phyloP scores from a whole-genome alignment of 2,888 invertebrate genomes.

The Sylvicola fuscatus region DNA sequence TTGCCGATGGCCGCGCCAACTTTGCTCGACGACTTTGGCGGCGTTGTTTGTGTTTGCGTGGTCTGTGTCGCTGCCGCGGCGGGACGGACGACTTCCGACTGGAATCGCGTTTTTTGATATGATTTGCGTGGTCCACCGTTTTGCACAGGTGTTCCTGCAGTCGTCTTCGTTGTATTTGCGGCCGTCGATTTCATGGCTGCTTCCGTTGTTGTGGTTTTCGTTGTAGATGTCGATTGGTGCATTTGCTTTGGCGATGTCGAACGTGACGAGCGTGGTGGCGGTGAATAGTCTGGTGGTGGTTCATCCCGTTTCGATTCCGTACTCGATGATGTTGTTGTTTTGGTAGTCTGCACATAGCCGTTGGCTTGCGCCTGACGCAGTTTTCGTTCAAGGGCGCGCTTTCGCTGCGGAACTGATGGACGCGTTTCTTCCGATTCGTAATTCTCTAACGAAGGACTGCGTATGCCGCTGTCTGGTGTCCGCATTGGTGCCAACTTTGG shows the following conservation, averaged over 20 bases:
- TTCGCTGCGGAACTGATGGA: conserved; percentile 44
- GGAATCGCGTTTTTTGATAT: conserved; percentile 53
- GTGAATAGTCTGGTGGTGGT: conserved; percentile 52
- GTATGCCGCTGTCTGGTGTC: conserved; percentile 11
- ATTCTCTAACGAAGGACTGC: conserved; percentile 9
- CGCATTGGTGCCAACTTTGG: conserved; percentile 21
- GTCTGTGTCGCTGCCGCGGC: conserved; percentile 16
- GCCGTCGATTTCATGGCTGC: background rate
- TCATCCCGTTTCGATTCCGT: conserved; percentile 30
- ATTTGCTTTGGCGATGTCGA: conserved; percentile 19
- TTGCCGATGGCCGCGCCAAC: conserved; percentile 50
- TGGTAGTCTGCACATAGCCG: too few relatives aligned
- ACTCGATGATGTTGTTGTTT: conserved; percentile 16
- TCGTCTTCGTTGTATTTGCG: background rate
- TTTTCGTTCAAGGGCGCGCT: conserved; percentile 34
- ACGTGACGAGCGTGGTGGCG: conserved; percentile 27
- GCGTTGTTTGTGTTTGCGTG: conserved; percentile 21
- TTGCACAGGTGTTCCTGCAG: conserved; percentile 26
- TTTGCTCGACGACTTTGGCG: conserved; percentile 21
- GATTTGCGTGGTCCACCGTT: conserved; percentile 33
- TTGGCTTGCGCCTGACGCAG: conserved; percentile 13
- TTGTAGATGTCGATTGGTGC: conserved; percentile 12
- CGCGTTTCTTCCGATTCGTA: conserved; percentile 20
- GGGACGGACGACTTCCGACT: conserved; percentile 22
- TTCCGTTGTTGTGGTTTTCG: conserved; percentile 15